Percentiles rank a stretch among this genome's conserved stretches.
phyloP scores from a whole-genome alignment of 37 sponge, comb jelly and placozoan species.

The Chondrosia reniformis region DNA sequence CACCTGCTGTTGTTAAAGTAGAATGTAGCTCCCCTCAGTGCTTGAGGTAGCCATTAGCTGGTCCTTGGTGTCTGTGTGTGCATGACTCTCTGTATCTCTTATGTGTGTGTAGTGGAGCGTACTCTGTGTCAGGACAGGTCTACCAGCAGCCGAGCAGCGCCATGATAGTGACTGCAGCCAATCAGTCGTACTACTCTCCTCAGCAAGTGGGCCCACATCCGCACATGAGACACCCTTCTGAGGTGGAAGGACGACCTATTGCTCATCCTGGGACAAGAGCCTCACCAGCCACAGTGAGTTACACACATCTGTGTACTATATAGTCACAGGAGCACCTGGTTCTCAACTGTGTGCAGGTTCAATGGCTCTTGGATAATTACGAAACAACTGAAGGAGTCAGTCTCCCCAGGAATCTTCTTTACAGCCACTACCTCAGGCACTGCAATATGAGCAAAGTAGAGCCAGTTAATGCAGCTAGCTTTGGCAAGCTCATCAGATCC shows the following conservation, averaged over 20 bases:
- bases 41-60: neutral
- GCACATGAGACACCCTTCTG: neutral
- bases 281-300: constrained; percentile 28
- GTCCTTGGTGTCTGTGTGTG: neutral
- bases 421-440: constrained; percentile 94
- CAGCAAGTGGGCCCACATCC: neutral
- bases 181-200: neutral
- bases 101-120: neutral
- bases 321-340: neutral
- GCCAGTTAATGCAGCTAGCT: constrained; percentile 97
- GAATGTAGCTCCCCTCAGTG: constrained; percentile 8
- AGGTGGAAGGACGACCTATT: neutral
- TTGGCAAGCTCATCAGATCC: constrained; percentile 96
- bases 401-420: constrained; percentile 86
- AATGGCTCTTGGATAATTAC: constrained; percentile 95
- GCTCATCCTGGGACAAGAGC: constrained; percentile 23
- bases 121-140: neutral
- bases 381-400: constrained; percentile 96
- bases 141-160: constrained; percentile 8
- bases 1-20: neutral
- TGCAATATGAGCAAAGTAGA: constrained; percentile 89
- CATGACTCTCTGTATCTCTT: neutral
- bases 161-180: constrained; percentile 5
- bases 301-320: neutral
- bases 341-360: constrained; percentile 58